Evolutionary conservation across 2,113 vertebrate species (phyloP).

Genomic region (Malurus cyaneus): DNA sequence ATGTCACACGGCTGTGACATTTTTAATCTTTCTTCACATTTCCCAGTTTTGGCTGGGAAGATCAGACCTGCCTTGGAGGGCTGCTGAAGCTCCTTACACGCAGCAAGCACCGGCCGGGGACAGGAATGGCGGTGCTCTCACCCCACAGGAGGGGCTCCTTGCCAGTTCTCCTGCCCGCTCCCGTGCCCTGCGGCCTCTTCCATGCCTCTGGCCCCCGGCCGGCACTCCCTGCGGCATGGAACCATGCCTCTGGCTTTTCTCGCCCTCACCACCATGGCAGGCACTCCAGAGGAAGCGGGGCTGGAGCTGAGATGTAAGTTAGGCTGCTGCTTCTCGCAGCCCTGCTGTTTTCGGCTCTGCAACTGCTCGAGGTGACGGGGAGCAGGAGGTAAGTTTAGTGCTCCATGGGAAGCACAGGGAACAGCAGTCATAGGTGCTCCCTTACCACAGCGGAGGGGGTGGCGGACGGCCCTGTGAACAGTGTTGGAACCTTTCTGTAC

Average conservation of each 20-base stretch:
- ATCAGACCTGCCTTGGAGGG: background rate
- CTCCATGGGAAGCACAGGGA: background rate
- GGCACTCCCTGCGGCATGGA: rapidly evolving
- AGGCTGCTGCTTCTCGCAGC: background rate
- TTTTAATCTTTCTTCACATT: background rate
- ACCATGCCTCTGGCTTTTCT: background rate
- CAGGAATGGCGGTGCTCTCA: rapidly evolving
- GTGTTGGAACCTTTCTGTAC: background rate
- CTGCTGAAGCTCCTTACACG: background rate
- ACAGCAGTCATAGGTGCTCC: rapidly evolving
- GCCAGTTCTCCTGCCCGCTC: rapidly evolving
- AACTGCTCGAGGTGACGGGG: background rate
- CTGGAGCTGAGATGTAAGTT: rapidly evolving
- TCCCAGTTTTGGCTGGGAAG: background rate
- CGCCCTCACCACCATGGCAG: rapidly evolving
- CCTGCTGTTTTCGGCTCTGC: background rate
- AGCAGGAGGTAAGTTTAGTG: background rate
- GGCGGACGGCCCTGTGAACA: rapidly evolving
- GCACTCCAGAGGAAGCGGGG: rapidly evolving
- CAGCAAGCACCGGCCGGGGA: rapidly evolving
- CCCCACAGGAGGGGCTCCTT: rapidly evolving
- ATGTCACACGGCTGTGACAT: background rate
- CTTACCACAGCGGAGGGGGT: background rate
- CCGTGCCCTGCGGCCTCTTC: rapidly evolving
- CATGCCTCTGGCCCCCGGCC: rapidly evolving